Evolutionary conservation across 2,797 vertebrate genomes (phyloP).

Genomic region (Dendrocincla fuliginosa): DNA sequence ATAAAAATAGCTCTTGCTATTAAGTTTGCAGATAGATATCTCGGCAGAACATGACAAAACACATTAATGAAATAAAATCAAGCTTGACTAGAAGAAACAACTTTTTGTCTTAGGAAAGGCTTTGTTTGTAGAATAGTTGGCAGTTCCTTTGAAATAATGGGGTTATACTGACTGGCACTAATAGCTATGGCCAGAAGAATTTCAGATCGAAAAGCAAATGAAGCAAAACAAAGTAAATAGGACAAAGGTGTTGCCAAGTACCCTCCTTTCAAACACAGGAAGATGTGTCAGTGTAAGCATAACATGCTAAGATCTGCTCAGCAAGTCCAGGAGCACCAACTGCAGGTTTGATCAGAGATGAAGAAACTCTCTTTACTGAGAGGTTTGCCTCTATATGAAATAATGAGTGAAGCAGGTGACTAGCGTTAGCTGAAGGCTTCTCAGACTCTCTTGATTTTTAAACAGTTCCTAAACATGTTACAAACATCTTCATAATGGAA

Average conservation of each 20-base stretch:
- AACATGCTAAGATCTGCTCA: neutral
- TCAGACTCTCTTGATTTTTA: neutral
- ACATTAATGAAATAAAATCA: neutral
- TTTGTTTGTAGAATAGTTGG: neutral
- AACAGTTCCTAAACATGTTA: neutral
- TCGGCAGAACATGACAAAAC: neutral
- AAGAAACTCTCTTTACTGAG: neutral
- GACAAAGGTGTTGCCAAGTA: neutral
- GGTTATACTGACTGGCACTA: neutral
- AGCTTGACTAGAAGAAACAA: neutral
- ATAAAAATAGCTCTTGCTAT: neutral
- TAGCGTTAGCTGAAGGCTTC: neutral
- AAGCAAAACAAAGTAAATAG: neutral
- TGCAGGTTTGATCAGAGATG: neutral
- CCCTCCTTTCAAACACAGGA: neutral
- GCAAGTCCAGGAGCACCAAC: neutral
- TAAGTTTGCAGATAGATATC: neutral
- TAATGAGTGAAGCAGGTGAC: neutral
- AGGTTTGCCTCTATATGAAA: neutral
- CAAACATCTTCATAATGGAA: neutral
- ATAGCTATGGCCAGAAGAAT: neutral
- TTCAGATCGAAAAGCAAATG: neutral
- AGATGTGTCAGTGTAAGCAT: neutral
- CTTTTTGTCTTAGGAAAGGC: neutral
- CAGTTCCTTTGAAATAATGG: neutral